Percentiles rank a stretch among this genome's conserved stretches.
Conservation (phyloP, 2,888 invertebrate species). For the Tubiluchus corallicola region DNA sequence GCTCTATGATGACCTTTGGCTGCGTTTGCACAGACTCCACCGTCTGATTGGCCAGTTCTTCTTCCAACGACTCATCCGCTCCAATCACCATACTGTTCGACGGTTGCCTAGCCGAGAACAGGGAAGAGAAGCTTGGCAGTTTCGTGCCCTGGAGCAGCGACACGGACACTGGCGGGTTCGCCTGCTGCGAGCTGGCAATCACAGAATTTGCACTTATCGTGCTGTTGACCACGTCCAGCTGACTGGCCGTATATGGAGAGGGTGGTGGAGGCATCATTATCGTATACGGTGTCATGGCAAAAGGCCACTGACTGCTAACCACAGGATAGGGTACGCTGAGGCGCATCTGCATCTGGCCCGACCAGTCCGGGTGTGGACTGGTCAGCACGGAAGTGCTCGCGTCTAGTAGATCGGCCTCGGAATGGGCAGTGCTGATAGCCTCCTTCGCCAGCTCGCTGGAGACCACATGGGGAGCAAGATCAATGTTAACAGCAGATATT, state of each 20-base stretch:
- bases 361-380: neutral
- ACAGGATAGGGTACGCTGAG: neutral
- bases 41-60: neutral
- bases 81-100: neutral
- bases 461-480: too few relatives aligned
- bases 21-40: neutral
- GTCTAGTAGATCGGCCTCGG: too few relatives aligned
- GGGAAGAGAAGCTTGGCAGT: neutral
- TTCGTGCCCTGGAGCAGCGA: too few relatives aligned
- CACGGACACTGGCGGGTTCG: too few relatives aligned
- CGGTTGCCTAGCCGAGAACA: conserved; percentile 3
- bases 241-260: neutral
- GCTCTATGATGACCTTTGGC: neutral
- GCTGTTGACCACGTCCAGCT: neutral
- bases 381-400: neutral
- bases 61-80: neutral
- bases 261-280: neutral
- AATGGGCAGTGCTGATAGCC: too few relatives aligned
- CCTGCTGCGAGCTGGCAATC: neutral
- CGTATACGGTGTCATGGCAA: neutral
- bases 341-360: neutral
- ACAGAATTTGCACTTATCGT: neutral
- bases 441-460: too few relatives aligned
- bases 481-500: too few relatives aligned
- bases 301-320: neutral